Base-by-base conservation (phyloP, 2,797 vertebrate species). In the Ctenopoma kingsleyae region DNA sequence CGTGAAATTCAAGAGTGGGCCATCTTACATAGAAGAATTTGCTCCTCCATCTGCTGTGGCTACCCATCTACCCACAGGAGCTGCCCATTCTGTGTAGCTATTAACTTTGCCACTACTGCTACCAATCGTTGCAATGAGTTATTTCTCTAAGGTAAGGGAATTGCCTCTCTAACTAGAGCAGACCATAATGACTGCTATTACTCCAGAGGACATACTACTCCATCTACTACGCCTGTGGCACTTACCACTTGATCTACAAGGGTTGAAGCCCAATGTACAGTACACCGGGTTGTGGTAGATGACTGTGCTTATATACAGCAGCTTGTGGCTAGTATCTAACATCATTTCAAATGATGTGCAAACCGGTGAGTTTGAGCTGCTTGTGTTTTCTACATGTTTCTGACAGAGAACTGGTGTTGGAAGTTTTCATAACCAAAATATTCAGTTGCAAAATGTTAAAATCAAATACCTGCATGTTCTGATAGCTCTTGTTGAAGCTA, bases 181-280 rank as follows among this genome's bases (percentile, higher is more conserved):
- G 51, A 43, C 73, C 71, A 73, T 36, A 32, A 54, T 22, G 27
- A 30, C 47, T 53, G 16, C 57, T 54, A 44, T 76, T 66, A 71
- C 23, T 55, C 53, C 46, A 41, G 50, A 46, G 22, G 47, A 58
- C 16, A 32, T 22, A 53, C 20, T 16, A 32, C 32, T 56, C 36
- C 17, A 47, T 80, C 51, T 55, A 17, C 36, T 13, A 48, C 57
- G 54, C 51, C 48, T 36, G 47, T 48, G 50, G 55, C 56, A 57
- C 11, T 57, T 66, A 23, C 35, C 40, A 27, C 61, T 44, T 56
- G 19, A 60, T 54, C 50, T 47, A 27, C 23, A 64, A 22, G 36
- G 43, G 35, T 49, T 38, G 63, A 80, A 63, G 13, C 4, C 20
- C 12, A n/a, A 48, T n/a, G n/a, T 44, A 32, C 3, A 41, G 19